Base-by-base conservation (phyloP, 1,140 invertebrate genomes). In the Spodoptera frugiperda region DNA sequence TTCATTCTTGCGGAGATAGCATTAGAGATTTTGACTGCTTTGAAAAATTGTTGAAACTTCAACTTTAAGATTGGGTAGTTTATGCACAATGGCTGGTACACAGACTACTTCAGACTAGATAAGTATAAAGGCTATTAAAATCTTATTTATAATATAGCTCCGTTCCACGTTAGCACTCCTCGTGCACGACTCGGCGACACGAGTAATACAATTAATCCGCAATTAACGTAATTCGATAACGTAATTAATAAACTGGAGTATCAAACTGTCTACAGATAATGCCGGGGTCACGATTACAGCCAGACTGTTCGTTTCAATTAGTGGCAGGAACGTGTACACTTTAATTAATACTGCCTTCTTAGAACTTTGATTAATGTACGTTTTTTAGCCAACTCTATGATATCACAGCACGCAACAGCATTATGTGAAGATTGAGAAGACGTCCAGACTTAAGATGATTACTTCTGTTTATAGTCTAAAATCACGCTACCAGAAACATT, bases 201-300 rank as follows among this genome's bases (percentile, higher is more conserved):
- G 55, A 51, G 57, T 61, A 74, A 73, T 46, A 53, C 10, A 73
- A 74, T 63, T 74, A 74, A 74, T 74, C 57, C 30, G 55, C 51
- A 63, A 55, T 63, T 33, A 74, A 63, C 46, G 44, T 25, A 48
- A 59, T 21, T 48, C 19, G 48, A 74, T 74, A 74, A 63, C 44
- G 17, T 63, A 53, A 63, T 61, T 74, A 74, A 63, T 39, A 74
- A 63, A 74, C 55, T 51, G 6, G 72, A 39, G 46, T 63, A 74
- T 74, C 51, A 63, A 63, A 63, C 57, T 74, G n/a, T 39, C 19
- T 10, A 17, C 12, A 48, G 72, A 74, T 74, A 74, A 51, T 53
- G 44, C 21, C 3, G 55, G 44, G 72, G 72, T 74, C 72, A 74
- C 57, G 55, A 63, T 73, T 39, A 71, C 9, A 3, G 55, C 68